Evolutionary conservation across 2,113 vertebrate genomes (phyloP), one percentile per base, ranked within the genome.

Genomic region (Leuciscus idus): DNA sequence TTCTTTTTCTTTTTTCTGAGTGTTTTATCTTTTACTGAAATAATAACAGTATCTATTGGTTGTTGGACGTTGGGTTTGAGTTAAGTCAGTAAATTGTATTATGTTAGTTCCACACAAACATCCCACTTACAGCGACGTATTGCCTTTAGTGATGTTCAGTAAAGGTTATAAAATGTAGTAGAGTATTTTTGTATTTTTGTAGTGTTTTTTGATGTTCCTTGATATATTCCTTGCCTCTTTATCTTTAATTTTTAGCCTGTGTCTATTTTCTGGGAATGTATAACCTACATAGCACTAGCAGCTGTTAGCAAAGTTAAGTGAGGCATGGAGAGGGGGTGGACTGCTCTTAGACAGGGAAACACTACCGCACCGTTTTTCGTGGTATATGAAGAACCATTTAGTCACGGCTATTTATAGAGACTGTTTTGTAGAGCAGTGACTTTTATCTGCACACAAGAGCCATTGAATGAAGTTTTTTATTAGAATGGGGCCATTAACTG

Each of bases 231-330:
- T 4, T 55, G 26, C 75, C n/a, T 39, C 33, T 55, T 59, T 30
- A 23, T 55, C 26, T 30, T 30, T 30, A 1, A 74, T 57, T 28
- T 85, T 55, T 30, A 77, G 59, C 15, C 21, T 28, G n/a, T 4
- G 39, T 72, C 73, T 66, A 46, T 83, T 77, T 84, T 80, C 80
- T 64, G 2, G 59, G n/a, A 87, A 75, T 83, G 80, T 59, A 85
- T 89, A 85, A 89, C 84, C 88, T 84, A 85, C 86, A 87, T 92
- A 68, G 87, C 23, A 59, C 9, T 8, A n/a, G 90, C 90, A 93
- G 93, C 92, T 93, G 90, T 91, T 92, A n/a, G 74, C 17, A 57
- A 83, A 59, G 64, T 36, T 52, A 74, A 77, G 43, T 23, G 46
- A 55, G 64, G 73, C 72, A 73, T n/a, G 50, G 52, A 26, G 43